Evolutionary conservation across 2,888 invertebrate genomes (phyloP), one percentile per base, ranked within the genome.

Genomic region (Polylopha cassiicola): DNA sequence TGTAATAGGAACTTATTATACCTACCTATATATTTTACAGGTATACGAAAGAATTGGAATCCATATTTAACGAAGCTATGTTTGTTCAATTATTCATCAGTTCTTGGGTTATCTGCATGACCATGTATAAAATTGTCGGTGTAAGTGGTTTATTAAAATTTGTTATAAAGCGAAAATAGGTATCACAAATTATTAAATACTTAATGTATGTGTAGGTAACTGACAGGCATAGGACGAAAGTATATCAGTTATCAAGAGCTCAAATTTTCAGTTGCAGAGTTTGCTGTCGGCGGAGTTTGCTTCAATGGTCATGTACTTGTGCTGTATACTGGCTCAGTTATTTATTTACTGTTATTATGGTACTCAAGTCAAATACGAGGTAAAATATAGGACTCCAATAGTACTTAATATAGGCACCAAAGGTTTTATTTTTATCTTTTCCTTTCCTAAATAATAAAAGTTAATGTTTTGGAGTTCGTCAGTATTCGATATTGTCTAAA

Each of bases 91-190:
- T 80, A 29, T 51, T 74, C 17, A 60, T 69, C 1, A 72, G 67
- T 58, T 67, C 73, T 3, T 79, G 76, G 80, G 78, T 80, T 2
- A 69, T 81, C 44, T 81, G 81, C 46, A 80, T 78, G 75, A 78
- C 77, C 1, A 59, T 72, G n/a, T 81, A 80, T 51, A 81, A 76
- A 46, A 75, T 80, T 28, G 71, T 71, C 10, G 71, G 64, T 29
- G 81, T 81, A 61, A 50, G 73, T 64, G 43, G 13, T 29, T 36
- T 28, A 13, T 1, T 14, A n/a, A n/a, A n/a, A n/a, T n/a, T n/a
- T n/a, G n/a, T n/a, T n/a, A n/a, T n/a, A n/a, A n/a, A n/a, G n/a
- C n/a, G n/a, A n/a, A n/a, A n/a, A n/a, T n/a, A n/a, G n/a, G n/a
- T n/a, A n/a, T n/a, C n/a, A n/a, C n/a, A n/a, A n/a, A n/a, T n/a